A percentile compares a stretch with the other conserved stretches of the same genome.
Evolutionary conservation across 30 jellyfish, hydroid and myxozoan genomes (phyloP).

Genomic region (Chironex yamaguchii): DNA sequence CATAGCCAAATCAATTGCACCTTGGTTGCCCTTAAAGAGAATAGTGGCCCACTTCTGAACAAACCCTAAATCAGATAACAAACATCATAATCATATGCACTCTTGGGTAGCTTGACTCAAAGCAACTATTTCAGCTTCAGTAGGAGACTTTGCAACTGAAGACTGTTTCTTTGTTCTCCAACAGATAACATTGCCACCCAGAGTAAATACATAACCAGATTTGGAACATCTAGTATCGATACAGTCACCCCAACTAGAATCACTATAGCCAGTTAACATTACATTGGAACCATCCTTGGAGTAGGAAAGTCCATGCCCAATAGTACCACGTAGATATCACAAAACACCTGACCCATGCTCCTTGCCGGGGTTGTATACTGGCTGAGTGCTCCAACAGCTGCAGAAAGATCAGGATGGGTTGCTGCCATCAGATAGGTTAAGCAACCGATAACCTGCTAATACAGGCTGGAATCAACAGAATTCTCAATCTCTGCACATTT

Average conservation of each 20-base stretch:
- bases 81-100: too few relatives aligned
- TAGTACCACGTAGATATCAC: slow-evolving; percentile 21
- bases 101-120: too few relatives aligned
- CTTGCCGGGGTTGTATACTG: slow-evolving; percentile 36
- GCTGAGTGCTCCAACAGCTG: slow-evolving; percentile 37
- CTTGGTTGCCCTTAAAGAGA: slow-evolving; percentile 45
- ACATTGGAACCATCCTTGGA: background rate
- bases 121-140: slow-evolving; percentile 51
- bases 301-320: slow-evolving; percentile 3
- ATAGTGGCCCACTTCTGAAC: slow-evolving; percentile 23
- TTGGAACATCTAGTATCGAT: background rate
- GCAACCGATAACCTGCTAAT: slow-evolving; percentile 48
- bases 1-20: slow-evolving; percentile 21
- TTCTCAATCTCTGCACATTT: slow-evolving; percentile 21
- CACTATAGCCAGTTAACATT: slow-evolving; percentile 1
- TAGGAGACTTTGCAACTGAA: slow-evolving; percentile 42
- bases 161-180: slow-evolving; percentile 50
- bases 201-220: slow-evolving; percentile 19
- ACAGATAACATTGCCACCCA: slow-evolving; percentile 9
- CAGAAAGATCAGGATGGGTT: slow-evolving; percentile 59
- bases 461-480: background rate
- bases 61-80: too few relatives aligned
- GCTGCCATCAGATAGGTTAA: slow-evolving; percentile 23
- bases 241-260: slow-evolving; percentile 3
- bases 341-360: slow-evolving; percentile 33